Conservation (phyloP, 2,888 invertebrate species). For the Synergus gifuensis region DNA sequence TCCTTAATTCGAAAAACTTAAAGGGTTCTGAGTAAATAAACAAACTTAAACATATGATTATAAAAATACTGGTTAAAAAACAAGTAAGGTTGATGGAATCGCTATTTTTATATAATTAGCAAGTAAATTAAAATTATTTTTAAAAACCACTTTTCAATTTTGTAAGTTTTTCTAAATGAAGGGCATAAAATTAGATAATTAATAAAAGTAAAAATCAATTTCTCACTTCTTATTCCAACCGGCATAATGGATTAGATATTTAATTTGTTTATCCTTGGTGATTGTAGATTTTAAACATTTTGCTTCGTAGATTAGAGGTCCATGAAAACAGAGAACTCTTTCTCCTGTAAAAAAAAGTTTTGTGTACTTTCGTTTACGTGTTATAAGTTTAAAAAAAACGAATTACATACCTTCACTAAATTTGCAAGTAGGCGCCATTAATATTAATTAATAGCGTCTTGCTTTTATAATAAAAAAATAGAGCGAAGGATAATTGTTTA, state of each 20-base stretch:
- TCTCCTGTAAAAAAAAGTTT: conserved; percentile 82
- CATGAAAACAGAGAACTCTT: conserved; percentile 95
- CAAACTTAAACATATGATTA: no score
- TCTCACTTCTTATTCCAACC: conserved; percentile 97
- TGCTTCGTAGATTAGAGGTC: conserved; percentile 95
- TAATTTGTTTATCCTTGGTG: conserved; percentile 89
- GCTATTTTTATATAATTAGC: no score
- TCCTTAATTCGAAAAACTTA: no score
- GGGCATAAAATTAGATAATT: no score
- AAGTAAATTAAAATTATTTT: neutral
- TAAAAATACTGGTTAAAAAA: no score
- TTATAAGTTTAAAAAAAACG: neutral
- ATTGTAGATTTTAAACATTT: conserved; percentile 91
- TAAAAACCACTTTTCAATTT: neutral
- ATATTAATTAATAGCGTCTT: conserved; percentile 3
- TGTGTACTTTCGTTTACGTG: neutral
- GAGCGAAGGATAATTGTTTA: neutral
- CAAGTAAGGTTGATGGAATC: no score
- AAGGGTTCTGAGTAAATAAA: no score
- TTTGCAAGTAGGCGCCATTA: conserved; percentile 20
- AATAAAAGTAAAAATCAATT: neutral
- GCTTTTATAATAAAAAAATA: neutral
- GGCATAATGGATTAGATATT: conserved; percentile 95
- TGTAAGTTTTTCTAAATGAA: neutral
- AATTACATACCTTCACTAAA: conserved; percentile 21